A percentile compares a stretch with the other conserved stretches of the same genome.
Conservation (phyloP, 2,888 invertebrate species). For the Agriopis aurantiaria region DNA sequence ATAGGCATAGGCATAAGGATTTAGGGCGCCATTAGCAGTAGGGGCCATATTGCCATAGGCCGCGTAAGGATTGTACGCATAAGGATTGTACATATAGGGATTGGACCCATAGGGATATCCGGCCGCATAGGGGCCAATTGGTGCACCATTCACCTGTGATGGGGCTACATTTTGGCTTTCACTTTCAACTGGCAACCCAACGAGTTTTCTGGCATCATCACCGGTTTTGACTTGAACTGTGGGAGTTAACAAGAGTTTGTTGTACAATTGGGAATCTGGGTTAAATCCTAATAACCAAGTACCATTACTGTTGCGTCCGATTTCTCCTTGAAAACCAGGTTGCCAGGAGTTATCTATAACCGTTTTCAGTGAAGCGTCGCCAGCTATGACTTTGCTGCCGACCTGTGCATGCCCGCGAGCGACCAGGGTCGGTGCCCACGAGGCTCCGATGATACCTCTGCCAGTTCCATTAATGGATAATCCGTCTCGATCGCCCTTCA, state of each 20-base stretch:
- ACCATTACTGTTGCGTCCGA: slow-evolving; percentile 1
- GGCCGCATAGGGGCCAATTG: neutral
- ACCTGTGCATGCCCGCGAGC: neutral
- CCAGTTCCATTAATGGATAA: neutral
- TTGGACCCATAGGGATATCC: neutral
- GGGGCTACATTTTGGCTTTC: neutral
- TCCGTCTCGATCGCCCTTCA: neutral
- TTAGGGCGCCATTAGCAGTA: neutral
- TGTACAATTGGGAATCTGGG: neutral
- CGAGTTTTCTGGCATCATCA: slow-evolving; percentile 2
- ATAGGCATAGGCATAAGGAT: neutral
- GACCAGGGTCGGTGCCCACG: neutral
- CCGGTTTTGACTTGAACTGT: neutral
- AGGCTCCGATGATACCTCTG: neutral
- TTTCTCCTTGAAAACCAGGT: neutral
- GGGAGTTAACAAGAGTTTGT: neutral
- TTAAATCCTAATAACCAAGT: neutral
- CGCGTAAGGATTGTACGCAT: neutral
- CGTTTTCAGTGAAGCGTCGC: slow-evolving; percentile 5
- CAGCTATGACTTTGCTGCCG: neutral
- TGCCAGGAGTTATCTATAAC: slow-evolving; percentile 2
- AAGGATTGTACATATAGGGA: neutral
- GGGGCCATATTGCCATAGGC: neutral
- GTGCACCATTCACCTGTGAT: neutral
- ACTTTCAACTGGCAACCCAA: neutral